phyloP scores from a whole-genome alignment of 2,113 vertebrate genomes.

The Thalassarche chlororhynchos region DNA sequence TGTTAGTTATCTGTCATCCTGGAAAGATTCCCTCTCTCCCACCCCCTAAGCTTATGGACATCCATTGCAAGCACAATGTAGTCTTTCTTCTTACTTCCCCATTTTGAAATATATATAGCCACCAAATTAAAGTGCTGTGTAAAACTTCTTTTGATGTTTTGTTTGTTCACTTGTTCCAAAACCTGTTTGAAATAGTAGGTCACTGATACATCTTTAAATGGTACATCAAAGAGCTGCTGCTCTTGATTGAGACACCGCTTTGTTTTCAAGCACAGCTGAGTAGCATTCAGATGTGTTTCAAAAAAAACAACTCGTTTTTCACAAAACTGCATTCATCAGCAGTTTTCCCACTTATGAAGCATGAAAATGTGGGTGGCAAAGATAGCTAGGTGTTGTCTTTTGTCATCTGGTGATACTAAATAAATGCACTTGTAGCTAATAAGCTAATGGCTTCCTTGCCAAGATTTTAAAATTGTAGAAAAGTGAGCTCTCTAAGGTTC shows the following conservation, averaged over 20 bases:
- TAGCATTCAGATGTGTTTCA: background rate
- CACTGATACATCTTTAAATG: slow-evolving; percentile 58
- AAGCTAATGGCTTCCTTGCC: background rate
- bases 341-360: slow-evolving; percentile 9
- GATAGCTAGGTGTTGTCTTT: slow-evolving; percentile 23
- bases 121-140: slow-evolving; percentile 44
- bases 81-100: background rate
- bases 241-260: slow-evolving; percentile 52
- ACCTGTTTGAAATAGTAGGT: slow-evolving; percentile 67
- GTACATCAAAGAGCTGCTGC: slow-evolving; percentile 19
- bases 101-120: slow-evolving; percentile 10
- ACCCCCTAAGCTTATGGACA: background rate
- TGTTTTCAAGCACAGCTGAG: slow-evolving; percentile 31
- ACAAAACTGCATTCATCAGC: slow-evolving; percentile 25
- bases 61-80: background rate
- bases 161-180: slow-evolving; percentile 59
- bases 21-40: background rate
- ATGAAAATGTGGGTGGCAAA: slow-evolving; percentile 4
- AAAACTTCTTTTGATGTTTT: slow-evolving; percentile 61
- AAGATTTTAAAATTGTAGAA: background rate
- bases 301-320: slow-evolving; percentile 7
- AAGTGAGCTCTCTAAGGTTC: background rate
- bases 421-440: background rate
- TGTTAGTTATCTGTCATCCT: background rate
- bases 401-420: background rate